Percentiles rank a stretch among this genome's conserved stretches.
These are phyloP conservation scores for Yponomeuta cagnagella DNA, from an alignment of 2,888 invertebrate species.

Conservation along the genomic window DNA sequence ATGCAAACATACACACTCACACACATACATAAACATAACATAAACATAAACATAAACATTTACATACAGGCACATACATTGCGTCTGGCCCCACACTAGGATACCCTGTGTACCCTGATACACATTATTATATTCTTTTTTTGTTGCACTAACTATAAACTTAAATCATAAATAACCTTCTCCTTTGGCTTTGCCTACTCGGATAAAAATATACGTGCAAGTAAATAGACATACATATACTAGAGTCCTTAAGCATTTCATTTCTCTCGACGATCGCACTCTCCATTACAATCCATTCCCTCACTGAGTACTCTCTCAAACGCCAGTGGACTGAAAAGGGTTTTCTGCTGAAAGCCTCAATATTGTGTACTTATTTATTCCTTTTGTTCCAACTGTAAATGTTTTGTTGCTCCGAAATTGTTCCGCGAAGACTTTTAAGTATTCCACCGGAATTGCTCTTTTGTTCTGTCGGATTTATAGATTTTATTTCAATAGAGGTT, in stretches of 20 bases:
- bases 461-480: neutral
- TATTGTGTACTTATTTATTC: constrained; percentile 1
- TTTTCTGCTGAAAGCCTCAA: neutral
- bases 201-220: too few species aligned
- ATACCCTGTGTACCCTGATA: too few species aligned
- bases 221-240: too few species aligned
- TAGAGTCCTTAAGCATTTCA: neutral
- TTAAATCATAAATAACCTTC: too few species aligned
- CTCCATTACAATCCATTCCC: neutral
- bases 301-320: neutral
- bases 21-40: too few species aligned
- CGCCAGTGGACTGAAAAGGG: neutral
- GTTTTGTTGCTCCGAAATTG: neutral
- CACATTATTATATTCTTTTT: too few species aligned
- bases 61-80: too few species aligned
- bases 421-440: neutral
- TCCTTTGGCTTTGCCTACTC: too few species aligned
- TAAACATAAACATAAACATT: too few species aligned
- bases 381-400: neutral
- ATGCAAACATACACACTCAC: too few species aligned
- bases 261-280: neutral
- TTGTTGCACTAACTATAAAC: too few species aligned
- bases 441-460: neutral
- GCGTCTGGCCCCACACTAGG: too few species aligned
- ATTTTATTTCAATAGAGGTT: neutral